A percentile compares a stretch with the other conserved stretches of the same genome.
phyloP scores from a whole-genome alignment of 2,888 invertebrate genomes.

The Onchidella celtica region DNA sequence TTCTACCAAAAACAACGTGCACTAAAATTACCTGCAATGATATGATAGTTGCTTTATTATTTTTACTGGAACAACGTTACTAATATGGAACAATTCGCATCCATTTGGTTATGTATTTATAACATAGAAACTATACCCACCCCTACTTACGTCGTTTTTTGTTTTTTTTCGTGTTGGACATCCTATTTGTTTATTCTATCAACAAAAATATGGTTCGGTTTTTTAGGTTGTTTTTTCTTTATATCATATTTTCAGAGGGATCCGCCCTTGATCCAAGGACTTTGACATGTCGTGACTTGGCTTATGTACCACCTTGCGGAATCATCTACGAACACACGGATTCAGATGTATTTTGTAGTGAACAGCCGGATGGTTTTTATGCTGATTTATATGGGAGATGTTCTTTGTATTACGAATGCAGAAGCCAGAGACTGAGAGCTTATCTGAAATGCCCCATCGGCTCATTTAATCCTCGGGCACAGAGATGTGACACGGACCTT shows the following conservation, averaged over 20 bases:
- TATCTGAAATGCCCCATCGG: conserved; percentile 58
- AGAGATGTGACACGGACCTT: conserved; percentile 52
- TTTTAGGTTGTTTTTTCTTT: too few relatives aligned
- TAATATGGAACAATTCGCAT: too few relatives aligned
- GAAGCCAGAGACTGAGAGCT: conserved; percentile 28
- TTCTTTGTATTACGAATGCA: conserved; percentile 52
- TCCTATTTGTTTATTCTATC: too few relatives aligned
- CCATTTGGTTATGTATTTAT: too few relatives aligned
- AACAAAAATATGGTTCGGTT: too few relatives aligned
- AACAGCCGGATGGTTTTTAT: conserved; percentile 48
- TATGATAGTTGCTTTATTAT: too few relatives aligned
- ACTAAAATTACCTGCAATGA: too few relatives aligned
- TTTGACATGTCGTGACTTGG: conserved; percentile 52
- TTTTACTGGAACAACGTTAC: too few relatives aligned
- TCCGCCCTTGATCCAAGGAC: conserved; percentile 61
- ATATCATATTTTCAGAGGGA: conserved; percentile 42
- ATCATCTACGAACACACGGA: neutral
- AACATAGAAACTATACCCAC: too few relatives aligned
- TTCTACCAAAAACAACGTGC: too few relatives aligned
- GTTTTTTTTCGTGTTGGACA: too few relatives aligned
- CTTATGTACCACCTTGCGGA: conserved; percentile 46
- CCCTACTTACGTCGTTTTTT: too few relatives aligned
- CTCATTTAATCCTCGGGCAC: conserved; percentile 58
- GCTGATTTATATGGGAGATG: conserved; percentile 54
- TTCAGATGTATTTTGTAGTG: conserved; percentile 34